These are phyloP conservation scores for Parazoanthus swiftii DNA, from an alignment of 92 coral and sea anemone species.

Conservation along the genomic window DNA sequence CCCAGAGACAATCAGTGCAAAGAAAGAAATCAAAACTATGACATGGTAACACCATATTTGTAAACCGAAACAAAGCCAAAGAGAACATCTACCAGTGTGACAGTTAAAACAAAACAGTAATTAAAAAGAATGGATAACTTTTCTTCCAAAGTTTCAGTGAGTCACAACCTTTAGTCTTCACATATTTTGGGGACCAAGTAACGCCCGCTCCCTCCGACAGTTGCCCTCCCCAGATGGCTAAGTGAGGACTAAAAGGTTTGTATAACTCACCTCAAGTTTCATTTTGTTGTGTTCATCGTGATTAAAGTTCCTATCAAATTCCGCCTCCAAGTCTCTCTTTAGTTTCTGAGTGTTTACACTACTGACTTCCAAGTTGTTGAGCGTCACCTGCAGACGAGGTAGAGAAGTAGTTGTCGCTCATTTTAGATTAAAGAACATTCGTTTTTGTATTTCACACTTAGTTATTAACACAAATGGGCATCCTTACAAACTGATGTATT, in stretches of 20 bases:
- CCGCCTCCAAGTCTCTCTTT: constrained; percentile 87
- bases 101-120: no score
- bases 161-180: background rate
- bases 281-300: constrained; percentile 75
- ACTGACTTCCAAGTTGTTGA: constrained; percentile 90
- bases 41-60: no score
- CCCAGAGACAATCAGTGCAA: no score
- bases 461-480: background rate
- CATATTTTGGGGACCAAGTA: background rate
- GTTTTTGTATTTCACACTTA: background rate
- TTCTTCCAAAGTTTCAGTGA: no score
- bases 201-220: background rate
- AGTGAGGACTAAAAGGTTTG: background rate
- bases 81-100: no score
- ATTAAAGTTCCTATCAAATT: constrained; percentile 71
- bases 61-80: no score
- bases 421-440: background rate
- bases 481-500: background rate
- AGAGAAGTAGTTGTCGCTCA: background rate
- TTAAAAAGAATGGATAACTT: no score
- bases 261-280: constrained; percentile 66
- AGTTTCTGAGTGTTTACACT: constrained; percentile 92
- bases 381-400: constrained; percentile 68
- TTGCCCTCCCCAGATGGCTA: background rate
- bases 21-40: no score